These are phyloP conservation scores for Pelecanus crispus DNA, from an alignment of 2,113 vertebrate species.

Conservation along the genomic window DNA sequence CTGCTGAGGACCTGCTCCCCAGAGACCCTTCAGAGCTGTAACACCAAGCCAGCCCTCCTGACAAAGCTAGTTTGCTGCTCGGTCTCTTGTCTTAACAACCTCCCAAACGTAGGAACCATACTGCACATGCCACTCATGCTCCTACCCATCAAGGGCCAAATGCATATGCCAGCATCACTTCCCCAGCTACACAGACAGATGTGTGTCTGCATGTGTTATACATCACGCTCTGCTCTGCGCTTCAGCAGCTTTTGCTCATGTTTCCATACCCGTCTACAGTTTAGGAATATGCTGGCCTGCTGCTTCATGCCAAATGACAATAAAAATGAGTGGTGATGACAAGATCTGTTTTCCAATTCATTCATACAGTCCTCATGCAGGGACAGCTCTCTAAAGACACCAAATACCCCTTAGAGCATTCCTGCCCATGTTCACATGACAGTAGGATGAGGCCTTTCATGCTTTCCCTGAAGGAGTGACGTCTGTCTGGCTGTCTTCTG, in stretches of 20 bases:
- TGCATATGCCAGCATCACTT: background rate
- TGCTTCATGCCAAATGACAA: background rate
- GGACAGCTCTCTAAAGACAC: background rate
- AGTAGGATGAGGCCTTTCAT: background rate
- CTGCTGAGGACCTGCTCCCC: background rate
- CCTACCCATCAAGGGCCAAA: background rate
- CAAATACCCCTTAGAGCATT: background rate
- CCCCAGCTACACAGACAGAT: background rate
- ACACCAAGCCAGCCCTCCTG: background rate
- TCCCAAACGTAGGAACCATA: background rate
- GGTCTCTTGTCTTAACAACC: background rate
- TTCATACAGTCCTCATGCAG: background rate
- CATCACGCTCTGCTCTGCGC: background rate
- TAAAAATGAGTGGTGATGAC: background rate
- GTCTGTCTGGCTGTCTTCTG: background rate
- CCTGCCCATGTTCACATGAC: background rate
- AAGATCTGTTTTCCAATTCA: background rate
- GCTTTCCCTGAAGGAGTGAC: background rate
- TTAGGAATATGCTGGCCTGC: background rate
- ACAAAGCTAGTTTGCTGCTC: background rate
- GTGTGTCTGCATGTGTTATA: background rate
- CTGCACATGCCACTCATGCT: background rate
- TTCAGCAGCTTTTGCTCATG: background rate
- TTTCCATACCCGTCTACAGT: background rate
- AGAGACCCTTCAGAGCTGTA: background rate